phyloP scores from a whole-genome alignment of 2,797 vertebrate species.

The Schizothorax lantsangensis region DNA sequence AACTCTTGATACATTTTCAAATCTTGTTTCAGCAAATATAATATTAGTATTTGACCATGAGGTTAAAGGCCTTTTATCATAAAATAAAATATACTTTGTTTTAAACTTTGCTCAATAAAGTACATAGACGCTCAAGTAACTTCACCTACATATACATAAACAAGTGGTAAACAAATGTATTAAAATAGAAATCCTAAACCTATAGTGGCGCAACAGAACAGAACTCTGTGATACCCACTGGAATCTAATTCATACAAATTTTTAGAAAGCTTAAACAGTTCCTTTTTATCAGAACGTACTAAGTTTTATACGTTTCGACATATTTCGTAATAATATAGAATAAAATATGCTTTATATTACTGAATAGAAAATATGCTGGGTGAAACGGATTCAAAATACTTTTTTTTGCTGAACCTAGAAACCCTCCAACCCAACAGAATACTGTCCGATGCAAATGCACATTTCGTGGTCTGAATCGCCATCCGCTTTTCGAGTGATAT shows the following conservation, averaged over 20 bases:
- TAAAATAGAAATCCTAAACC: slow-evolving; percentile 99
- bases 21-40: slow-evolving; percentile 99
- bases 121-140: slow-evolving; percentile 99
- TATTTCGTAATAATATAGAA: slow-evolving; percentile 98
- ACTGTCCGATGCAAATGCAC: slow-evolving; percentile 91
- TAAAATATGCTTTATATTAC: slow-evolving; percentile 99
- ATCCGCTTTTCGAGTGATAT: slow-evolving; percentile 89
- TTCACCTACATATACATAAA: slow-evolving; percentile 99
- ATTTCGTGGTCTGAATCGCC: slow-evolving; percentile 83
- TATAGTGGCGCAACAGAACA: slow-evolving; percentile 98
- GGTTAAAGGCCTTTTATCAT: slow-evolving; percentile 99
- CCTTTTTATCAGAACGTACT: slow-evolving; percentile 86
- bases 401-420: slow-evolving; percentile 90
- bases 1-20: slow-evolving; percentile 99
- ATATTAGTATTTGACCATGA: slow-evolving; percentile 99
- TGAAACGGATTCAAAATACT: slow-evolving; percentile 91
- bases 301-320: slow-evolving; percentile 90
- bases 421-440: slow-evolving; percentile 97
- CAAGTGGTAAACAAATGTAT: slow-evolving; percentile 99
- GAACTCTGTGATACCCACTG: slow-evolving; percentile 96
- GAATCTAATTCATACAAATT: slow-evolving; percentile 99
- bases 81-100: slow-evolving; percentile 99
- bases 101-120: slow-evolving; percentile 99
- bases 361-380: slow-evolving; percentile 99
- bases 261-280: slow-evolving; percentile 93